Evolutionary conservation across 2,888 invertebrate species (phyloP).

Genomic region (Alitta virens): DNA sequence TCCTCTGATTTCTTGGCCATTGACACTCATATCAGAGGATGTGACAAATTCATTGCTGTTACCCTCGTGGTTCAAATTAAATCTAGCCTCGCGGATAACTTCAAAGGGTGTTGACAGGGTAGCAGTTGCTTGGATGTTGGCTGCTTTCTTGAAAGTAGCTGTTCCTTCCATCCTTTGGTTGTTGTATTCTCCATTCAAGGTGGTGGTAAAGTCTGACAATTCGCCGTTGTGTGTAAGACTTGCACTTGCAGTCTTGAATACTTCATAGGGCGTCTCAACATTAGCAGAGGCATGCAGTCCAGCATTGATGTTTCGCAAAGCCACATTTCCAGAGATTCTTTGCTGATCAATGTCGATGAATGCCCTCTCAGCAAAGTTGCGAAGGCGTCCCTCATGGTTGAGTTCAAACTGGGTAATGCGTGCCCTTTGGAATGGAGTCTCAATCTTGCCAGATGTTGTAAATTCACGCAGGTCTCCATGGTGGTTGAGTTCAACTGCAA

Average conservation of each 20-base stretch:
- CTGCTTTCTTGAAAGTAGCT: slow-evolving; percentile 1
- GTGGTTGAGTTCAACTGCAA: slow-evolving; percentile 15
- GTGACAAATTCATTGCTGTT: slow-evolving; percentile 5
- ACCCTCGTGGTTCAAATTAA: slow-evolving; percentile 7
- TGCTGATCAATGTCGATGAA: too few species aligned
- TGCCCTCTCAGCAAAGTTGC: slow-evolving; percentile 13
- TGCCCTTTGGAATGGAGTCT: slow-evolving; percentile 5
- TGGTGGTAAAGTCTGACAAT: not conserved
- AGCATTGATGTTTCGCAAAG: not conserved
- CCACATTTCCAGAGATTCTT: too few species aligned
- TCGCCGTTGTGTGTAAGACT: slow-evolving; percentile 2
- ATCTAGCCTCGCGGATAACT: slow-evolving; percentile 4
- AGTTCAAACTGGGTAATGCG: slow-evolving; percentile 8
- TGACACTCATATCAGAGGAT: not conserved
- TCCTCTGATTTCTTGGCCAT: not conserved
- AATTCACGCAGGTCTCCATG: slow-evolving; percentile 14
- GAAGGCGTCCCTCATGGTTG: slow-evolving; percentile 20
- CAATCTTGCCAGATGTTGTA: slow-evolving; percentile 9
- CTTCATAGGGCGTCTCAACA: slow-evolving; percentile 20
- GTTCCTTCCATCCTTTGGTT: not conserved
- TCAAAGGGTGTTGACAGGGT: slow-evolving; percentile 18
- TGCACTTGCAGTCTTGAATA: slow-evolving; percentile 5
- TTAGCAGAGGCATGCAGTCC: slow-evolving; percentile 5
- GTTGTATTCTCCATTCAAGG: not conserved
- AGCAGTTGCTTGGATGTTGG: slow-evolving; percentile 13